These are phyloP conservation scores for Tychaedon coryphoeus DNA, from an alignment of 2,113 vertebrate species.

Conservation along the genomic window DNA sequence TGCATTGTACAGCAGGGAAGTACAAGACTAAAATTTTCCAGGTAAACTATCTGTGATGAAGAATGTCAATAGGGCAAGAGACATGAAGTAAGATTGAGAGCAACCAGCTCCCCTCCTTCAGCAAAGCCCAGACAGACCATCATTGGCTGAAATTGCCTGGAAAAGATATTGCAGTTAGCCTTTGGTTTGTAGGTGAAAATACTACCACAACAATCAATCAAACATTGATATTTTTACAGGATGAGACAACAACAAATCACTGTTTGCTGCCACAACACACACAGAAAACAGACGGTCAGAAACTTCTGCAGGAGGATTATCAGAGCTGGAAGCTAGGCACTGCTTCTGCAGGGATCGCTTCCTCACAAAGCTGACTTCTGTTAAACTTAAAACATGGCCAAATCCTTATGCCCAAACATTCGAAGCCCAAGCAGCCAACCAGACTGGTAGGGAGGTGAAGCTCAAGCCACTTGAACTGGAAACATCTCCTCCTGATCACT, in stretches of 20 bases:
- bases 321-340: neutral
- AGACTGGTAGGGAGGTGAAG: neutral
- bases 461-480: neutral
- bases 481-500: neutral
- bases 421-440: neutral
- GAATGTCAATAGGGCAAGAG: neutral
- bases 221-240: neutral
- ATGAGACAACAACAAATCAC: conserved; percentile 14
- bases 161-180: neutral
- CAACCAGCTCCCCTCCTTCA: neutral
- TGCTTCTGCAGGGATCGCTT: neutral
- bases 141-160: neutral
- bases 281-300: neutral
- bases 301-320: neutral
- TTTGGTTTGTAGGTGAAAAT: conserved; percentile 37
- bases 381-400: neutral
- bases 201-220: conserved; percentile 14
- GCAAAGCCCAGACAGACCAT: neutral
- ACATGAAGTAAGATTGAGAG: conserved; percentile 20
- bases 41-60: neutral
- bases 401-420: neutral
- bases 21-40: neutral
- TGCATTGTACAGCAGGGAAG: neutral
- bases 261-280: neutral
- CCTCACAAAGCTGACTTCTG: neutral